Evolutionary conservation across 2,797 vertebrate genomes (phyloP), one percentile per base, ranked within the genome.

Genomic region (Myotis findleyi): DNA sequence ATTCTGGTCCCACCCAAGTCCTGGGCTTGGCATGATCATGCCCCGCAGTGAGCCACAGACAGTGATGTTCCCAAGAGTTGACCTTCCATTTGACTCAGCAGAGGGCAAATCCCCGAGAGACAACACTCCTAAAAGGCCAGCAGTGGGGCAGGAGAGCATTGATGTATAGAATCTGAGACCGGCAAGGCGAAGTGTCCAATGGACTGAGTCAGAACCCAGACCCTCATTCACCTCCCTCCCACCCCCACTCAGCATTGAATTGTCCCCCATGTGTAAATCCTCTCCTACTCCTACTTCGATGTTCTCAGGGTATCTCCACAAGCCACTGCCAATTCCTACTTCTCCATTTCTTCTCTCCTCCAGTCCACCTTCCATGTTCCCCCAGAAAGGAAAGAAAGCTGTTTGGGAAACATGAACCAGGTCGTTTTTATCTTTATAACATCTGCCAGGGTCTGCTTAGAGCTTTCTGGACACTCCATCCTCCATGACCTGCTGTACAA

Each of bases 121-220:
- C 5, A 73, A 27, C 14, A 25, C 17, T 49, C 27, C 55, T 75
- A 4, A 14, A 57, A 33, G 36, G 2, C 30, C 51, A 36, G 17
- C 1, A 33, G 25, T 14, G 2, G 13, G 18, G n/a, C 0, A 0
- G 2, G 62, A n/a, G 7, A 36, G 51, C 62, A 36, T 44, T 69
- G 53, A 44, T 12, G 1, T 64, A 3, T 0, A 83, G 49, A 7
- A 2, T n/a, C 71, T 20, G 27, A 59, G 51, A 66, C 7, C 4
- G 13, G 8, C 21, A 25, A 41, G 6, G 18, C 18, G 79, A 77
- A 77, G 10, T 49, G 27, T 13, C 21, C 7, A 55, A 33, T 27
- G 47, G 33, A 44, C 44, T 38, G 47, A 6, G 16, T 75, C 7
- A 93, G n/a, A 79, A 82, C 17, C 51, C 18, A 38, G 30, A 80